Evolutionary conservation across 1,140 invertebrate species (phyloP).

Genomic region (Pogonognathellus flavescens): DNA sequence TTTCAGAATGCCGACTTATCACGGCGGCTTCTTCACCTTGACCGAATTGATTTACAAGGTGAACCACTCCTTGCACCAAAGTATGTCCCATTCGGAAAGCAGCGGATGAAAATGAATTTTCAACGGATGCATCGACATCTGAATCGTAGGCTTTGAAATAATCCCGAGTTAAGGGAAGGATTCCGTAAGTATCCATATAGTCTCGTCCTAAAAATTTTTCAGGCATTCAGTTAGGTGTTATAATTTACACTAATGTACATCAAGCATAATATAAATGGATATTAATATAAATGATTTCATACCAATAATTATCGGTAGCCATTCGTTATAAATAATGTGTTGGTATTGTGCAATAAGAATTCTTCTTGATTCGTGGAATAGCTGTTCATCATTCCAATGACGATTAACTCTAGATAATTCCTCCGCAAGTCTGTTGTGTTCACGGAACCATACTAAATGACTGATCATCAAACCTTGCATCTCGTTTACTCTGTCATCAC

Average conservation of each 20-base stretch:
- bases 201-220: constrained; percentile 37
- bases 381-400: constrained; percentile 73
- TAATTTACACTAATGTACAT: too few relatives aligned
- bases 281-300: too few relatives aligned
- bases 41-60: constrained; percentile 56
- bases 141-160: constrained; percentile 71
- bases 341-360: constrained; percentile 79
- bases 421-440: constrained; percentile 74
- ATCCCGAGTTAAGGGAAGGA: constrained; percentile 51
- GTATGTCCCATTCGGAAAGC: constrained; percentile 70
- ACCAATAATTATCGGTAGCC: constrained; percentile 85
- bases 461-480: constrained; percentile 60
- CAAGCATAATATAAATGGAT: too few relatives aligned
- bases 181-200: constrained; percentile 58
- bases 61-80: constrained; percentile 57
- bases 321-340: constrained; percentile 89
- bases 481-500: constrained; percentile 85
- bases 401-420: constrained; percentile 71
- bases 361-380: constrained; percentile 71
- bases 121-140: constrained; percentile 72
- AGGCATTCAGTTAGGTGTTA: background rate
- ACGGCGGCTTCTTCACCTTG: constrained; percentile 44
- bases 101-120: constrained; percentile 76
- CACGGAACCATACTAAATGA: constrained; percentile 63
- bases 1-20: constrained; percentile 55